Percentiles rank a stretch among this genome's conserved stretches.
Conservation (phyloP, 2,888 invertebrate genomes). For the Dusona sp. region DNA sequence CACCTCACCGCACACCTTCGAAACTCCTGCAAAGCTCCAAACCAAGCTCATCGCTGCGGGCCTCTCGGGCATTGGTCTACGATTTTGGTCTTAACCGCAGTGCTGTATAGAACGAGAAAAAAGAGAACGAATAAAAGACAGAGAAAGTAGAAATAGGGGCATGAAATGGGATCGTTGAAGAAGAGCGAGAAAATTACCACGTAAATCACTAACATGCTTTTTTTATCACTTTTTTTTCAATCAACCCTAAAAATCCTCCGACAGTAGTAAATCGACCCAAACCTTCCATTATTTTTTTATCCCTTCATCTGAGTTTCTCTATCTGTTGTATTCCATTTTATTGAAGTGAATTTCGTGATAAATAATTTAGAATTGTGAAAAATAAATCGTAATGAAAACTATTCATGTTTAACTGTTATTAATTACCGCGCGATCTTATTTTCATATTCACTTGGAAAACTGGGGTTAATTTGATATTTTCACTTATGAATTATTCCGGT, state of each 20-base stretch:
- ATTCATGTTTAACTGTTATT: no score
- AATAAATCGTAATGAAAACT: background rate
- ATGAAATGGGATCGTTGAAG: background rate
- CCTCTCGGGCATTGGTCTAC: constrained; percentile 44
- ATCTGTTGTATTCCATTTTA: background rate
- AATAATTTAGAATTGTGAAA: background rate
- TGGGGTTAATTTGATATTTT: background rate
- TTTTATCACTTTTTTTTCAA: constrained; percentile 30
- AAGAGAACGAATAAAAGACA: constrained; percentile 10
- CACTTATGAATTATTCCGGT: background rate
- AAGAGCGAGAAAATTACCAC: constrained; percentile 24
- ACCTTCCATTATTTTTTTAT: constrained; percentile 18
- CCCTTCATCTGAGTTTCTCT: background rate
- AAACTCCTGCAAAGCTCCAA: constrained; percentile 46
- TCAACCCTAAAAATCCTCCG: constrained; percentile 34
- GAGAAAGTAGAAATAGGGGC: background rate
- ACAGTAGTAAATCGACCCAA: constrained; percentile 17
- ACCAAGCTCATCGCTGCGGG: constrained; percentile 54
- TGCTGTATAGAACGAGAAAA: constrained; percentile 42
- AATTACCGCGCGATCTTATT: background rate
- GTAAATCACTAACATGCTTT: constrained; percentile 58
- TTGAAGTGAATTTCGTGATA: background rate
- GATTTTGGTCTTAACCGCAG: constrained; percentile 65
- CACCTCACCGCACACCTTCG: constrained; percentile 61
- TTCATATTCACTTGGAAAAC: background rate